A percentile compares a stretch with the other conserved stretches of the same genome.
Conservation (phyloP, 2,113 vertebrate genomes). For the Alces alces region DNA sequence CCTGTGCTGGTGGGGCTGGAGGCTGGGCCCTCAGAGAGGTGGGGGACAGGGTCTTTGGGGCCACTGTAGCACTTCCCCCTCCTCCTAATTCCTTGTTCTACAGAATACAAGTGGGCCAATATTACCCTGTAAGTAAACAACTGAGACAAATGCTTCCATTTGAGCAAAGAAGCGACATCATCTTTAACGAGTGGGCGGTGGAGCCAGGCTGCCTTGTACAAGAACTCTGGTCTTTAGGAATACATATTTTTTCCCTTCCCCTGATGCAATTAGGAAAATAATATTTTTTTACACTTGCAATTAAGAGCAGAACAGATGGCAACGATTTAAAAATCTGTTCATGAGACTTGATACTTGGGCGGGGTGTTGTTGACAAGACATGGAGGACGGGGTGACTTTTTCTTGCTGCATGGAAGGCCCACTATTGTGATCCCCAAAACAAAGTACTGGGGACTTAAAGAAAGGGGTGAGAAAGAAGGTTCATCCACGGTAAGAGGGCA, state of each 20-base stretch:
- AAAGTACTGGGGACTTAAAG: fast-evolving
- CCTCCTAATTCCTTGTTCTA: background rate
- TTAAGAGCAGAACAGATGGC: conserved; percentile 79
- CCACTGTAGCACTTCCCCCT: background rate
- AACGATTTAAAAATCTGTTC: conserved; percentile 71
- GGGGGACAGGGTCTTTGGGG: too few species aligned
- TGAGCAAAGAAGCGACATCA: conserved; percentile 43
- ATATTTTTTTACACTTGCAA: conserved; percentile 74
- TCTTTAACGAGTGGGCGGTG: conserved; percentile 36
- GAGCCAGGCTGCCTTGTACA: conserved; percentile 21
- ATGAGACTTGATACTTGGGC: conserved; percentile 55
- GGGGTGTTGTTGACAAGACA: conserved; percentile 25
- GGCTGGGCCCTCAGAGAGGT: too few species aligned
- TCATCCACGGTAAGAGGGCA: background rate
- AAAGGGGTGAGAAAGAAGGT: background rate
- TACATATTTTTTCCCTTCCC: background rate
- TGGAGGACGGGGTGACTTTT: background rate
- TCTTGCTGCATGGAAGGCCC: background rate
- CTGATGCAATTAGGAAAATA: conserved; percentile 67
- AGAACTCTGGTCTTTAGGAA: conserved; percentile 66
- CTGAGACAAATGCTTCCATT: background rate
- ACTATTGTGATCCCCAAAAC: background rate
- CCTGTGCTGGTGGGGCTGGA: background rate
- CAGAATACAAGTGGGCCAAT: background rate
- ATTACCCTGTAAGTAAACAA: background rate